phyloP scores from a whole-genome alignment of 1,140 invertebrate species.

The Heliothis subflexa region DNA sequence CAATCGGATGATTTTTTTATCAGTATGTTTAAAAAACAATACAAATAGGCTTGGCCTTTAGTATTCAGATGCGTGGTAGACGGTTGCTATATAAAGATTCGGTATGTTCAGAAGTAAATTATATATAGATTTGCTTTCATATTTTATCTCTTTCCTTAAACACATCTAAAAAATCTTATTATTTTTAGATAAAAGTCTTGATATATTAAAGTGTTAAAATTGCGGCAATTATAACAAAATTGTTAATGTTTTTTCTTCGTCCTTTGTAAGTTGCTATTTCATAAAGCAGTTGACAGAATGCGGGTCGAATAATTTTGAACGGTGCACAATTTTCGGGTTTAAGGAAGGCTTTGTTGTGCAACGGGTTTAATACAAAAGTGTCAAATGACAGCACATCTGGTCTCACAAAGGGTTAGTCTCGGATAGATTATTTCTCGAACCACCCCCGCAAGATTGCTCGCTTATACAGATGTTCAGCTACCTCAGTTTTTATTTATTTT shows the following conservation, averaged over 20 bases:
- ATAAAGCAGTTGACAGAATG: conserved; percentile 78
- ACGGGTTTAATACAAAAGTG: conserved; percentile 86
- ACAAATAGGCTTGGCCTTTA: conserved; percentile 16
- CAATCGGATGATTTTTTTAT: conserved; percentile 44
- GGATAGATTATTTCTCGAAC: conserved; percentile 85
- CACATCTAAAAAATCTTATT: neutral
- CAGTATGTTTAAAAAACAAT: conserved; percentile 20
- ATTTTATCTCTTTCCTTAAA: conserved; percentile 23
- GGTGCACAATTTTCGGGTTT: conserved; percentile 84
- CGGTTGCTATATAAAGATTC: conserved; percentile 41
- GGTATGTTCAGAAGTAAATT: neutral
- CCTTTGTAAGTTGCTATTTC: conserved; percentile 41
- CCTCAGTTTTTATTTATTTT: conserved; percentile 55
- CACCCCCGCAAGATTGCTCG: conserved; percentile 83
- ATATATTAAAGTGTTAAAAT: neutral
- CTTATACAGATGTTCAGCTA: conserved; percentile 83
- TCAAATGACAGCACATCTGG: conserved; percentile 86
- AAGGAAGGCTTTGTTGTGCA: conserved; percentile 85
- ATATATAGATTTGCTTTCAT: conserved; percentile 1
- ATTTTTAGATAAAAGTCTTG: neutral
- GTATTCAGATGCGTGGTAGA: conserved; percentile 33
- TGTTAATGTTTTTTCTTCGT: conserved; percentile 34
- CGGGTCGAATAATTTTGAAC: conserved; percentile 80
- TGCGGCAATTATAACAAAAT: neutral
- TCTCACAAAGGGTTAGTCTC: conserved; percentile 83